Conservation (phyloP, 2,113 vertebrate species). For the Zosterops pallidus region DNA sequence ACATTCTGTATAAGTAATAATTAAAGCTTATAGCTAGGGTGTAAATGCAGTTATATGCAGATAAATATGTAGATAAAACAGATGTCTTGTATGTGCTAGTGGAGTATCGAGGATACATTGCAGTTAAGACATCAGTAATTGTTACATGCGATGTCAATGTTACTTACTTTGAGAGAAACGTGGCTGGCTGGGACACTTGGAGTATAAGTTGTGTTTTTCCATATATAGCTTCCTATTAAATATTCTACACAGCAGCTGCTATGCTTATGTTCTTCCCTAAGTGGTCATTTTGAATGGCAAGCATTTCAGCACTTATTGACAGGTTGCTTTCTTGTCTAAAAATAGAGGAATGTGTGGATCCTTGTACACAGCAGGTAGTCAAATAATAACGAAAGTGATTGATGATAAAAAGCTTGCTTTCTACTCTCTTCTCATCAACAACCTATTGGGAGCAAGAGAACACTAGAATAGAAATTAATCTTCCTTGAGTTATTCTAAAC, state of each 20-base stretch:
- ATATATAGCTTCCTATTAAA: not conserved
- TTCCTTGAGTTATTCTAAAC: conserved; percentile 45
- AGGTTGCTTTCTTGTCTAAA: conserved; percentile 25
- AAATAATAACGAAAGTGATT: conserved; percentile 5
- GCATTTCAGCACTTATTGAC: not conserved
- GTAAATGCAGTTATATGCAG: not conserved
- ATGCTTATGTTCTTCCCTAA: not conserved
- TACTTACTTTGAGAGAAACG: not conserved
- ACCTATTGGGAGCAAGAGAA: conserved; percentile 49
- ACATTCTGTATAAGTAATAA: not conserved
- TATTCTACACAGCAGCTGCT: not conserved
- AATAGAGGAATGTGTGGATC: not conserved
- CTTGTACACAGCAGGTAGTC: not conserved
- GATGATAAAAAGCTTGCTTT: conserved; percentile 47
- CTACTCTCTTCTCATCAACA: conserved; percentile 26
- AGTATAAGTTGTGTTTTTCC: not conserved
- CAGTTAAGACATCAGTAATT: not conserved
- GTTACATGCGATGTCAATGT: not conserved
- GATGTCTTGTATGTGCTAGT: not conserved
- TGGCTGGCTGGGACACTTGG: not conserved
- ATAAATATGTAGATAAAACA: not conserved
- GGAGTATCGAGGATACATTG: not conserved
- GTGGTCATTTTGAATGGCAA: not conserved
- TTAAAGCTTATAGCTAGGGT: not conserved
- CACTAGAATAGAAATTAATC: conserved; percentile 41